phyloP scores from a whole-genome alignment of 2,113 vertebrate genomes.

The Gorsachius goisagi region DNA sequence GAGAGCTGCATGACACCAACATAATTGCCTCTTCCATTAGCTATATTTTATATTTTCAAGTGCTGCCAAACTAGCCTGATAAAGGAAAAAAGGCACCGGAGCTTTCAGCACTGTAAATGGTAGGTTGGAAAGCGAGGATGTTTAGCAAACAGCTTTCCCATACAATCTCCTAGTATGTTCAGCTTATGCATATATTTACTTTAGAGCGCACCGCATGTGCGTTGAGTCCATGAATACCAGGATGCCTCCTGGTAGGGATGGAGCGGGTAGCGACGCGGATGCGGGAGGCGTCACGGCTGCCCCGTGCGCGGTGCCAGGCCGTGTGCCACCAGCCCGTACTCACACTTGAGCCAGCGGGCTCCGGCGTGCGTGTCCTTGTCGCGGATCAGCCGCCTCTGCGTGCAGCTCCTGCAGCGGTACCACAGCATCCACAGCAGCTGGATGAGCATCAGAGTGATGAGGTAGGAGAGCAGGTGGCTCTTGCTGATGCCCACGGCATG shows the following conservation, averaged over 20 bases:
- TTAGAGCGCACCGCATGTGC: background rate
- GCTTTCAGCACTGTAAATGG: background rate
- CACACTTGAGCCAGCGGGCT: conserved; percentile 92
- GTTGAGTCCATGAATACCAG: background rate
- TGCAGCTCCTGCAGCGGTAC: conserved; percentile 85
- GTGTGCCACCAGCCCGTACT: background rate
- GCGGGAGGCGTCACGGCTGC: background rate
- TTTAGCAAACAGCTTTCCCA: conserved; percentile 4
- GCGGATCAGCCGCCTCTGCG: conserved; percentile 73
- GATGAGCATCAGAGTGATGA: conserved; percentile 89
- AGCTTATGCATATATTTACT: conserved; percentile 39
- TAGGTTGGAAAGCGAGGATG: background rate
- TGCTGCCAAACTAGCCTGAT: background rate
- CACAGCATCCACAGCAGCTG: conserved; percentile 96
- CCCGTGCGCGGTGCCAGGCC: fast-evolving
- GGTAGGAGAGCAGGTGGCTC: conserved; percentile 83
- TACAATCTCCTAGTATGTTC: background rate
- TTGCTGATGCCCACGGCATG: conserved; percentile 80
- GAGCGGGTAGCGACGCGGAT: background rate
- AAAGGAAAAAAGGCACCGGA: fast-evolving
- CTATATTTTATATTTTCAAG: background rate
- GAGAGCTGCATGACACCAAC: background rate
- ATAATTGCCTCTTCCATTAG: background rate
- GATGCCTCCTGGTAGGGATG: background rate
- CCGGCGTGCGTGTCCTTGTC: conserved; percentile 88